These are phyloP conservation scores for Pipra filicauda DNA, from an alignment of 2,113 vertebrate genomes.

Conservation along the genomic window DNA sequence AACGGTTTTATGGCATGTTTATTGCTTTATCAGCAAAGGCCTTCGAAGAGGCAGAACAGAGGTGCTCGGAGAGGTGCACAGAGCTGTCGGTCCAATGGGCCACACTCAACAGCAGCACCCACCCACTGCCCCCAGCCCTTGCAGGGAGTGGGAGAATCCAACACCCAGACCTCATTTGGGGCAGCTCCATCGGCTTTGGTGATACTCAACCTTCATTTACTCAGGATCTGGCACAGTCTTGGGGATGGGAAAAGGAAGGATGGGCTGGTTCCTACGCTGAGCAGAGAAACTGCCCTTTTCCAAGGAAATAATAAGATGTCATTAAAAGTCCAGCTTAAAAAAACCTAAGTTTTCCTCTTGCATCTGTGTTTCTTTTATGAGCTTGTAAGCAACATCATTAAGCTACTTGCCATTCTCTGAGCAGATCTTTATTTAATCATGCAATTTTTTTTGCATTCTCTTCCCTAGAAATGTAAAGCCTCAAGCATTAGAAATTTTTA, in stretches of 20 bases:
- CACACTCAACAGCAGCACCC: neutral
- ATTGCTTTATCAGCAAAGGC: constrained; percentile 28
- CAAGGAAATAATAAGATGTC: neutral
- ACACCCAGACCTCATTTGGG: neutral
- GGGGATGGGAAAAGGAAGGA: neutral
- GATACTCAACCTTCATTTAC: neutral
- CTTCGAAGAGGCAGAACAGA: neutral
- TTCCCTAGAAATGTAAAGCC: neutral
- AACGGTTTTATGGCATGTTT: constrained; percentile 50
- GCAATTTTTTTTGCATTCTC: neutral
- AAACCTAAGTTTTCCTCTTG: neutral
- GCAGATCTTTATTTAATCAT: neutral
- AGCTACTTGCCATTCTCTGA: neutral
- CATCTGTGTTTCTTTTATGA: neutral
- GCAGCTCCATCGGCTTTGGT: neutral
- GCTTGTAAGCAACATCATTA: neutral
- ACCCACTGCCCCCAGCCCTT: neutral
- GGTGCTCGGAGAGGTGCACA: neutral
- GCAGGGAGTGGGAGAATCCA: neutral
- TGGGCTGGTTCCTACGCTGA: neutral
- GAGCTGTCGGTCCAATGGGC: neutral
- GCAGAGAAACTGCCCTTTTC: neutral
- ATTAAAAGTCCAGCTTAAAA: neutral
- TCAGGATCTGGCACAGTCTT: neutral
- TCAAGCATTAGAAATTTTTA: neutral